Evolutionary conservation across 2,113 vertebrate genomes (phyloP).

Genomic region (Aleadryas rufinucha): DNA sequence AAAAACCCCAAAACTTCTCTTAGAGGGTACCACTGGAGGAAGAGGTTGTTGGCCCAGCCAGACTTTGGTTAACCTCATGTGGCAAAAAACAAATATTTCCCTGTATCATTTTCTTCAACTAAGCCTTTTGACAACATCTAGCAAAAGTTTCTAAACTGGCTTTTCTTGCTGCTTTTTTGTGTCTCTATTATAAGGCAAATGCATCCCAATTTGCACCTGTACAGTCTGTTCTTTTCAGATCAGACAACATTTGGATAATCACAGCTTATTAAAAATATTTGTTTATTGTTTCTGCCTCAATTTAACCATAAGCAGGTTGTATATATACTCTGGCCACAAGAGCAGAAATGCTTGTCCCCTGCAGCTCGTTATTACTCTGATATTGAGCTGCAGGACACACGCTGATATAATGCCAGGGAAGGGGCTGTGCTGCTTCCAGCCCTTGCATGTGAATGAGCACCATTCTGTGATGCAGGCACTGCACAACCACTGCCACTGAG

Average conservation of each 20-base stretch:
- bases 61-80: background rate
- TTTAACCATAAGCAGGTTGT: background rate
- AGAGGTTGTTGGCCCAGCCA: background rate
- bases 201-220: background rate
- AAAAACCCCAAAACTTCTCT: background rate
- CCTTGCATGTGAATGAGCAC: background rate
- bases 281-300: background rate
- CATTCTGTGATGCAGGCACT: background rate
- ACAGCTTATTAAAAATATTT: slow-evolving; percentile 1
- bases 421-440: background rate
- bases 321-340: background rate
- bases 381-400: background rate
- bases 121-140: background rate
- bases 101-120: background rate
- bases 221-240: slow-evolving; percentile 14
- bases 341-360: background rate
- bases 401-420: background rate
- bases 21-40: background rate
- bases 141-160: background rate
- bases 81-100: background rate
- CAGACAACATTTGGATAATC: background rate
- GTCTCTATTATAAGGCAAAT: background rate
- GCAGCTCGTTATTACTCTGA: background rate
- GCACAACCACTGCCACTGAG: background rate
- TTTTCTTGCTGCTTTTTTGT: background rate